These are phyloP conservation scores for Aplysia californica DNA, from an alignment of 1,140 invertebrate species.

Conservation along the genomic window DNA sequence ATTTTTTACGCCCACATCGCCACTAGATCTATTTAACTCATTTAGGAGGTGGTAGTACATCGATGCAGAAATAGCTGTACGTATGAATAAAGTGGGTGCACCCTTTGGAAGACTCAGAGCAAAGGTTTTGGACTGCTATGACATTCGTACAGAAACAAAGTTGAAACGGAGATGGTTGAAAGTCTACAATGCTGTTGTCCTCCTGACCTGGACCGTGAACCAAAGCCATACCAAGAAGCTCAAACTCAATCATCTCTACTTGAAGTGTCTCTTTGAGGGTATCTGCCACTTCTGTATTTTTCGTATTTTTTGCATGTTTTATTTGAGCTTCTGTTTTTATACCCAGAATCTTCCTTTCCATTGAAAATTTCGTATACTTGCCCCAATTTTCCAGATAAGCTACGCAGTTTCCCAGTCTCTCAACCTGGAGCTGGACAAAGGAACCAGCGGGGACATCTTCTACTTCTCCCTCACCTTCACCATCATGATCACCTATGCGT, in stretches of 20 bases:
- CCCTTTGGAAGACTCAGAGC: no score
- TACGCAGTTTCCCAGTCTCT: conserved; percentile 26
- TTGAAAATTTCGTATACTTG: background rate
- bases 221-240: background rate
- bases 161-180: no score
- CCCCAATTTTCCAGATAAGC: background rate
- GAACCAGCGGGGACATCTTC: conserved; percentile 35
- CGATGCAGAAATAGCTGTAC: no score
- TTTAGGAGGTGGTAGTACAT: no score
- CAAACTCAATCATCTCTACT: background rate
- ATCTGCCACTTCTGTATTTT: background rate
- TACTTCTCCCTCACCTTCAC: conserved; percentile 43
- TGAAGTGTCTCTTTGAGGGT: background rate
- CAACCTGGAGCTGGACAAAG: conserved; percentile 25
- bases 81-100: no score
- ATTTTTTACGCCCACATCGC: no score
- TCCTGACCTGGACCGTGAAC: no score
- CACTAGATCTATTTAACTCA: no score
- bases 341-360: background rate
- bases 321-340: background rate
- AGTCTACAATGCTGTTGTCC: no score
- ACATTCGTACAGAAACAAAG: no score
- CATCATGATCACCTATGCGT: conserved; percentile 50
- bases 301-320: background rate
- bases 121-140: no score